These are phyloP conservation scores for Saccostrea cuccullata DNA, from an alignment of 1,140 invertebrate species.

Conservation along the genomic window DNA sequence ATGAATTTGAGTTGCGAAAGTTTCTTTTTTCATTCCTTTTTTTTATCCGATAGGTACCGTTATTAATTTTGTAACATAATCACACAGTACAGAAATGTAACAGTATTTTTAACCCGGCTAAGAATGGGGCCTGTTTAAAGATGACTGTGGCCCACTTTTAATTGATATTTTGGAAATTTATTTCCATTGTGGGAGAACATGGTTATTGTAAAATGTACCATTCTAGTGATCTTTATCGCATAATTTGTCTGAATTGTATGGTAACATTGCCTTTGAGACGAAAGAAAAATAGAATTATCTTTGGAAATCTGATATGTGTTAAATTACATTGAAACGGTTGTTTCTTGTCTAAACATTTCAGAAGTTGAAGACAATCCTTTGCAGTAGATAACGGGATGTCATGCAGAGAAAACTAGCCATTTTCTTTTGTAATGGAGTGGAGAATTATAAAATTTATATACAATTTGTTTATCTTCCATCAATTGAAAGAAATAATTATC, in stretches of 20 bases:
- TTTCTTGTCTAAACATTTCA: conserved; percentile 34
- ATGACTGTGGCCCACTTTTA: conserved; percentile 29
- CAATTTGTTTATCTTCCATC: conserved; percentile 37
- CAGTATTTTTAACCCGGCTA: background rate
- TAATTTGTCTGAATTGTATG: conserved; percentile 38
- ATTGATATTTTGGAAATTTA: conserved; percentile 35
- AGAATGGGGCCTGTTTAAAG: conserved; percentile 7
- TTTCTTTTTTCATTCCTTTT: background rate
- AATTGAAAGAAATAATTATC: conserved; percentile 37
- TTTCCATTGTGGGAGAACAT: conserved; percentile 20
- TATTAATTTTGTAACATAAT: conserved; percentile 30
- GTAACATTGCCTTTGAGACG: conserved; percentile 21
- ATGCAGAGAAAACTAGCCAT: conserved; percentile 29
- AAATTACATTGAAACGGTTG: conserved; percentile 31
- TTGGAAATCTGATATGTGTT: conserved; percentile 31
- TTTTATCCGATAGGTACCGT: background rate
- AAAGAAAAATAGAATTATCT: conserved; percentile 38
- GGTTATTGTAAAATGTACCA: conserved; percentile 28
- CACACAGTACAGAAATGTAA: background rate
- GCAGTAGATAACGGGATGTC: conserved; percentile 26
- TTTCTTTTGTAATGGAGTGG: conserved; percentile 32
- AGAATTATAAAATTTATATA: conserved; percentile 37
- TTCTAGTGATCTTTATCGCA: conserved; percentile 13
- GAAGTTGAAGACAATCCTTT: conserved; percentile 28
- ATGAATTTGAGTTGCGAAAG: background rate